These are phyloP conservation scores for Mobula birostris DNA, from an alignment of 2,113 vertebrate genomes.

Conservation along the genomic window DNA sequence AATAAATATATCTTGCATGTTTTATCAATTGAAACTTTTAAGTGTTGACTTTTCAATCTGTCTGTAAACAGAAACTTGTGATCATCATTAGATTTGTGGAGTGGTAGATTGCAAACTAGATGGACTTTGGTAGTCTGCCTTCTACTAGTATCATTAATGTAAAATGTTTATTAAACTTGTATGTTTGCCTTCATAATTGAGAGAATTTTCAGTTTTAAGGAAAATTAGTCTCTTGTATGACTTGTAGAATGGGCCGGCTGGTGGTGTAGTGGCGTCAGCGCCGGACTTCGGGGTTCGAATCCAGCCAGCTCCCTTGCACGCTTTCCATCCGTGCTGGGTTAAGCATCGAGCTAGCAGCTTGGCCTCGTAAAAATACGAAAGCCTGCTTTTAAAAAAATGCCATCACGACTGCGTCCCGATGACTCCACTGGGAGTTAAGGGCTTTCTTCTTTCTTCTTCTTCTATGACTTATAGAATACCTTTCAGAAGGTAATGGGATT, in stretches of 20 bases:
- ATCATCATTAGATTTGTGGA: background rate
- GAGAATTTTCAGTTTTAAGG: background rate
- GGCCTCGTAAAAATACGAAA: too few species aligned
- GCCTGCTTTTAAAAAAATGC: too few species aligned
- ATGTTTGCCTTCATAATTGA: background rate
- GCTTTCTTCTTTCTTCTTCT: too few species aligned
- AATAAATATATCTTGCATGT: too few species aligned
- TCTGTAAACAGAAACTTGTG: background rate
- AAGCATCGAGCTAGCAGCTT: too few species aligned
- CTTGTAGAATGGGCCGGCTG: background rate
- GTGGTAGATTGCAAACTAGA: background rate
- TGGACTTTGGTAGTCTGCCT: background rate
- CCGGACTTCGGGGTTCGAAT: too few species aligned
- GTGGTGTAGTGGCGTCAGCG: too few species aligned
- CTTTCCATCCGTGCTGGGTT: too few species aligned
- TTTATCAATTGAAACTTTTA: background rate
- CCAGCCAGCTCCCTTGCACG: too few species aligned
- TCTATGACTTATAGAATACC: background rate
- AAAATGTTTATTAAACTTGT: background rate
- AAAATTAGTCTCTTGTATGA: background rate
- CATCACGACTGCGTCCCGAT: too few species aligned
- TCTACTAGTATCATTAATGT: background rate
- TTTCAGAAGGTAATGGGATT: background rate
- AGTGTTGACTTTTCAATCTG: background rate
- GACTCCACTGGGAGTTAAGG: too few species aligned